Evolutionary conservation across 37 sponge, comb jelly and placozoan genomes (phyloP).

Genomic region (Hormiphora californensis): DNA sequence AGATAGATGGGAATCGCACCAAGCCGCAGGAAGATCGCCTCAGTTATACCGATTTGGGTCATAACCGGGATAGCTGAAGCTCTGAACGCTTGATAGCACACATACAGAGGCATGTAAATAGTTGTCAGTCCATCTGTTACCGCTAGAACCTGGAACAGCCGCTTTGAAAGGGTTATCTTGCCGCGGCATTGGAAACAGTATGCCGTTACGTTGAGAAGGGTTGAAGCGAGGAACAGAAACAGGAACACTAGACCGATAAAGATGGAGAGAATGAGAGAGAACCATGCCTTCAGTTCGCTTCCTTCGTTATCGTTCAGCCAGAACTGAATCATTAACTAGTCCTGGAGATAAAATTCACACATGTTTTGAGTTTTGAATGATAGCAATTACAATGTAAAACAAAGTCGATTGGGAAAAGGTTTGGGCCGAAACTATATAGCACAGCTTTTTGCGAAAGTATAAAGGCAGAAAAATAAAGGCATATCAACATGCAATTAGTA

Average conservation of each 20-base stretch:
- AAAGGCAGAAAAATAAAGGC: no score
- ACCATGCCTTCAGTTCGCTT: no score
- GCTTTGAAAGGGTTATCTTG: background rate
- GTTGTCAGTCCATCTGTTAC: background rate
- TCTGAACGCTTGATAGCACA: background rate
- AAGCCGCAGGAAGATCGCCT: background rate
- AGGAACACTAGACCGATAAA: background rate
- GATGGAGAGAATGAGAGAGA: background rate
- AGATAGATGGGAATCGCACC: conserved; percentile 17
- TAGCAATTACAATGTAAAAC: no score
- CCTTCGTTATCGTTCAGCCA: background rate
- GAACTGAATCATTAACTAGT: conserved; percentile 30
- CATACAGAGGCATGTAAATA: background rate
- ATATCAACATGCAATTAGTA: no score
- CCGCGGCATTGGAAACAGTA: background rate
- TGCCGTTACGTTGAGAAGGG: background rate
- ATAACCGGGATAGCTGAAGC: background rate
- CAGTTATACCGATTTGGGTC: background rate
- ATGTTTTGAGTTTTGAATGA: no score
- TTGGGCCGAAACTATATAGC: no score
- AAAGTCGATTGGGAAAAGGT: no score
- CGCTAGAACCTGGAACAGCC: conserved; percentile 12
- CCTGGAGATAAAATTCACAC: no score
- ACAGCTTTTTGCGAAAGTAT: no score
- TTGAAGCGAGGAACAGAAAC: background rate